Evolutionary conservation across 2,113 vertebrate genomes (phyloP).

Genomic region (Aspiorhynchus laticeps): DNA sequence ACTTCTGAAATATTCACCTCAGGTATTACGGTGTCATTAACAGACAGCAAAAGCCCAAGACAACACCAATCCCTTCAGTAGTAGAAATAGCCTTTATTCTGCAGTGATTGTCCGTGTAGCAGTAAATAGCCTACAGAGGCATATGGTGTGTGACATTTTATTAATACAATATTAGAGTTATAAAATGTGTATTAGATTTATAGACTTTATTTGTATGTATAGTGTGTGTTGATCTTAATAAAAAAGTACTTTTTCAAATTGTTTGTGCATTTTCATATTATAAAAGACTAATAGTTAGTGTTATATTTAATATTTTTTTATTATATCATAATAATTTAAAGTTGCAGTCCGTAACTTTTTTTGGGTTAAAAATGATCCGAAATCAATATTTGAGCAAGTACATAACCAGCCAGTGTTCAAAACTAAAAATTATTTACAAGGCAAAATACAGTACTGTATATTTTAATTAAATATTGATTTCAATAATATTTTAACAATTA

Average conservation of each 20-base stretch:
- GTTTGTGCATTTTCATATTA: neutral
- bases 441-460: neutral
- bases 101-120: conserved; percentile 47
- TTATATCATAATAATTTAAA: neutral
- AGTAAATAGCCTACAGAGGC: conserved; percentile 36
- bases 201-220: conserved; percentile 50
- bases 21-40: conserved; percentile 47
- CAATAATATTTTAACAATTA: neutral
- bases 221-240: conserved; percentile 55
- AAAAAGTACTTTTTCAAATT: conserved; percentile 55
- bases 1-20: conserved; percentile 54
- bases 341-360: too few species aligned
- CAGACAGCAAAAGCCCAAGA: conserved; percentile 44
- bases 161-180: conserved; percentile 38
- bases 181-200: conserved; percentile 50
- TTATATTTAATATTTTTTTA: neutral
- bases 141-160: conserved; percentile 41
- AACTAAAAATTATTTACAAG: too few species aligned
- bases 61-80: conserved; percentile 23
- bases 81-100: conserved; percentile 42
- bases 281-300: neutral
- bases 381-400: too few species aligned
- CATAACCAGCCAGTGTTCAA: too few species aligned
- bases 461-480: neutral
- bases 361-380: too few species aligned